Conservation (phyloP, 2,113 vertebrate species). For the Strix uralensis region DNA sequence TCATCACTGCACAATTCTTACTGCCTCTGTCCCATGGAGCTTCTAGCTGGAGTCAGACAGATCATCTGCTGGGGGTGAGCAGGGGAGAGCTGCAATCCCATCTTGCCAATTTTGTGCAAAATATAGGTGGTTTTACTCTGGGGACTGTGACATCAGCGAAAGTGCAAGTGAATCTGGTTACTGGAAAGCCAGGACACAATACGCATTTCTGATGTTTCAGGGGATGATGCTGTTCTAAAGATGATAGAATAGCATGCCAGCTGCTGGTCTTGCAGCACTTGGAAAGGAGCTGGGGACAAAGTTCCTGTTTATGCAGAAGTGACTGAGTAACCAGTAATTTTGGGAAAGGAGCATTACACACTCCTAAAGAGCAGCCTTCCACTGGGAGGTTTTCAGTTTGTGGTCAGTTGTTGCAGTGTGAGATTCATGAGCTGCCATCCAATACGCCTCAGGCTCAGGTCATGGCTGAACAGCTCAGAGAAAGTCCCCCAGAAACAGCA, state of each 20-base stretch:
- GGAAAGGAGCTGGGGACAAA: slow-evolving; percentile 54
- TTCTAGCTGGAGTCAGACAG: background rate
- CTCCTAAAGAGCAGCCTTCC: slow-evolving; percentile 59
- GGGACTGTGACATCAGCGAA: background rate
- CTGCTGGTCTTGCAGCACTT: slow-evolving; percentile 40
- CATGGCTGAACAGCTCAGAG: background rate
- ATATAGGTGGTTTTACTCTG: background rate
- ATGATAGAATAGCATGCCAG: slow-evolving; percentile 65
- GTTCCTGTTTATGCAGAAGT: slow-evolving; percentile 70
- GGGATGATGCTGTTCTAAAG: slow-evolving; percentile 28
- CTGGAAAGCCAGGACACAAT: slow-evolving; percentile 50
- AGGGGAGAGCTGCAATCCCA: background rate
- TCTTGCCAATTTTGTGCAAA: background rate
- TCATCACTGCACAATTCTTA: background rate
- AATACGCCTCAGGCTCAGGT: background rate
- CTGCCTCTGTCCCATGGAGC: background rate
- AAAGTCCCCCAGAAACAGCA: slow-evolving; percentile 43
- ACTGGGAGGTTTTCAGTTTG: slow-evolving; percentile 47
- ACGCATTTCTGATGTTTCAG: slow-evolving; percentile 21
- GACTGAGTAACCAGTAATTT: slow-evolving; percentile 66
- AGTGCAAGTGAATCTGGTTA: slow-evolving; percentile 49
- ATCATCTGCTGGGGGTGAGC: background rate
- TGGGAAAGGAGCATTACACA: slow-evolving; percentile 55
- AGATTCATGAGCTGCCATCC: slow-evolving; percentile 42
- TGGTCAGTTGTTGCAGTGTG: slow-evolving; percentile 48